These are phyloP conservation scores for Orcinus orca DNA, from an alignment of 2,113 vertebrate species.

Conservation along the genomic window DNA sequence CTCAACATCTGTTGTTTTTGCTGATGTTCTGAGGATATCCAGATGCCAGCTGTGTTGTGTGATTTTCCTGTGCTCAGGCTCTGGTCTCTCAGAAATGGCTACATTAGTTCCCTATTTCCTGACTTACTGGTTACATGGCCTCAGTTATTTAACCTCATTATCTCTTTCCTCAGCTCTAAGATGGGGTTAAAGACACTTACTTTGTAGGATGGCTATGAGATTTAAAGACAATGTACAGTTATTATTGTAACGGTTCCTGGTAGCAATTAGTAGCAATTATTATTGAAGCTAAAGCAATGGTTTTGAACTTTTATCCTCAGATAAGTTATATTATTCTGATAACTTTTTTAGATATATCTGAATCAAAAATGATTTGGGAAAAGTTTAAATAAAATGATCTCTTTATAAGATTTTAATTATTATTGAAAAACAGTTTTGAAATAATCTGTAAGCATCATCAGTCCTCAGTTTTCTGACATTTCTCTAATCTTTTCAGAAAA, in stretches of 20 bases:
- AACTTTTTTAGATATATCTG: background rate
- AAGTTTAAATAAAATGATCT: background rate
- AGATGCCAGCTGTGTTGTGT: background rate
- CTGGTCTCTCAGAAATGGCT: background rate
- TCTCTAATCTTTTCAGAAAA: conserved; percentile 23
- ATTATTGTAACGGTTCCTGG: background rate
- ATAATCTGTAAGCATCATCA: background rate
- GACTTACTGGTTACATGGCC: background rate
- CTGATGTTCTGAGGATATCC: background rate
- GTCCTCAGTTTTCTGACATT: background rate
- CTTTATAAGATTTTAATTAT: background rate
- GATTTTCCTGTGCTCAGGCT: background rate
- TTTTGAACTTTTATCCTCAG: conserved; percentile 1
- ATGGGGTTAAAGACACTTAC: background rate
- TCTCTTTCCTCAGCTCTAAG: background rate
- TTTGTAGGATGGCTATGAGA: background rate
- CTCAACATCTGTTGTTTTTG: background rate
- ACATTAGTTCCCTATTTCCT: background rate
- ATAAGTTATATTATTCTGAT: background rate
- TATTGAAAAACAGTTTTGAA: conserved; percentile 28
- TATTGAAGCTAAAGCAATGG: background rate
- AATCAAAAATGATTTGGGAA: background rate
- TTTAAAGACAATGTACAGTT: background rate
- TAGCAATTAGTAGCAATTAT: background rate
- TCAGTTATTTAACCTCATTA: background rate